phyloP scores from a whole-genome alignment of 2,888 invertebrate species.

The Prosapia bicincta region DNA sequence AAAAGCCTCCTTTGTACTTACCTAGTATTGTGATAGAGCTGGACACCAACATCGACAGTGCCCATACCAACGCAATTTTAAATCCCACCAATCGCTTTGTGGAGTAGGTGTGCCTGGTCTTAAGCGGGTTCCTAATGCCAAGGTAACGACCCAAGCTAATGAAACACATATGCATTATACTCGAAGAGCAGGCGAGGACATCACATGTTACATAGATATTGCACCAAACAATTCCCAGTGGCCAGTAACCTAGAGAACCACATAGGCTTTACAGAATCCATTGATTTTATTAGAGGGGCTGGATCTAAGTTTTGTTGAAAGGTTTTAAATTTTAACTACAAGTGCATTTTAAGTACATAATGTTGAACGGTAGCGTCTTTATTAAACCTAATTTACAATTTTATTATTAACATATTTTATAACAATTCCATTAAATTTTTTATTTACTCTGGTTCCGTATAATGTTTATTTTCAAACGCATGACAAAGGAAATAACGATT shows the following conservation, averaged over 20 bases:
- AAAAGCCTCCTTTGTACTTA: conserved; percentile 51
- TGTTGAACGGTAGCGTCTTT: too few species aligned
- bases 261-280: too few species aligned
- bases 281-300: too few species aligned
- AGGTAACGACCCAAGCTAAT: conserved; percentile 86
- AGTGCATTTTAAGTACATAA: too few species aligned
- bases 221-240: conserved; percentile 88
- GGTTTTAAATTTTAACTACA: too few species aligned
- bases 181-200: conserved; percentile 91
- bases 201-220: conserved; percentile 95
- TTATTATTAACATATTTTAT: too few species aligned
- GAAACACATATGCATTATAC: conserved; percentile 94
- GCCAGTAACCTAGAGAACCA: conserved; percentile 78
- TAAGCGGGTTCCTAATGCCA: conserved; percentile 85
- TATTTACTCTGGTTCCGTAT: too few species aligned
- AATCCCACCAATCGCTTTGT: conserved; percentile 78
- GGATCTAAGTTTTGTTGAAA: too few species aligned
- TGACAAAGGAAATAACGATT: too few species aligned
- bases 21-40: conserved; percentile 82
- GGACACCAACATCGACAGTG: conserved; percentile 83
- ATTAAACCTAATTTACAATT: too few species aligned
- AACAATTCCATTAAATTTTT: too few species aligned
- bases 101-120: conserved; percentile 72
- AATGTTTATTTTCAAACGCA: too few species aligned
- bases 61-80: conserved; percentile 90